Base-by-base conservation (phyloP, 2,888 invertebrate species). In the Adelognathus sp. region DNA sequence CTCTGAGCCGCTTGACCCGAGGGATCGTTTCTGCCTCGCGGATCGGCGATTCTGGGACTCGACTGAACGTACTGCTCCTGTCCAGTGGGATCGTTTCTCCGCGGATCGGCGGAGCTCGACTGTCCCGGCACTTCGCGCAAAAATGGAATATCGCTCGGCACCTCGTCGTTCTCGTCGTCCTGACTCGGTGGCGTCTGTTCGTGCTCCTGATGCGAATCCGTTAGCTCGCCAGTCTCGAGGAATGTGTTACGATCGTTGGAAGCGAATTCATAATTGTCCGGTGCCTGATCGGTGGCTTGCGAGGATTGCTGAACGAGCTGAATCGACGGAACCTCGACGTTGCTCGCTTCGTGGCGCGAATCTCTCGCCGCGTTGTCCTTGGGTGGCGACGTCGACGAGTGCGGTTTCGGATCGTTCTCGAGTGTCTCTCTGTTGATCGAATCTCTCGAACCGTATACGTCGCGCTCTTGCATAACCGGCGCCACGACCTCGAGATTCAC, bases 161-260 rank as follows among this genome's bases (percentile, higher is more conserved):
- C 90, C 81, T 91, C 91, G 14, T 91, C 91, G 24, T 91, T 91
- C 71, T 91, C 91, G 27, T 91, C 91, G 6, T 91, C 91, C 69
- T 91, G 91, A 67, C 86, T 89, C 2, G 88, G 87, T 0, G 90
- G 88, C 6, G 85, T 86, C 0, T 87, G 82, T 46, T 90, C 89
- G 63, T 90, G 90, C 16, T 90, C 90, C 52, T 89, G 89, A 81
- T 91, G 91, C 3, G 90, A 88, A 79, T 91, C 91, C 2, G 91
- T 91, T n/a, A 91, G 73, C 67, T 92, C 91, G 0, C 92, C 92
- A 2, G 92, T 92, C 72, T 91, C 91, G 39, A 92, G 82, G 69
- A 91, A 92, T 6, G 92, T 91, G 44, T 92, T 92, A 61, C 92
- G 82, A 52, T 92, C 92, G 56, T 90, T 91, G 2, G 91, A 91